Evolutionary conservation across 2,888 invertebrate species (phyloP), one percentile per base, ranked within the genome.

Genomic region (Peribatodes rhomboidaria): DNA sequence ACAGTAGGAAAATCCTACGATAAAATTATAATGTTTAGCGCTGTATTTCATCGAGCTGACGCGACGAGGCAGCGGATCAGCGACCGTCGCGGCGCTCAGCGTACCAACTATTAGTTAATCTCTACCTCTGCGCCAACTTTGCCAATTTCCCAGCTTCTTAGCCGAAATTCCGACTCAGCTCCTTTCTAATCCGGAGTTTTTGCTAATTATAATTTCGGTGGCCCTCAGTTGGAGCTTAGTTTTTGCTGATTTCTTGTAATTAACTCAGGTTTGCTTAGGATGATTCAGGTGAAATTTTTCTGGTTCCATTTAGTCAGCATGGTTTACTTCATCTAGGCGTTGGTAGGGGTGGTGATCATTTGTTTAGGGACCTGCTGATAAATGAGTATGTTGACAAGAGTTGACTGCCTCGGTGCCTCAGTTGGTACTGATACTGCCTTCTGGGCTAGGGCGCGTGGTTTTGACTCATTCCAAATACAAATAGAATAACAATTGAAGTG

Each of bases 181-280:
- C 59, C 61, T 59, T 69, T 68, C 68, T 69, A 71, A 73, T 73
- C 73, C 60, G 20, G 69, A 71, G 69, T 73, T 73, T 73, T 73
- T 73, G 71, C 69, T 73, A 73, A 73, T 73, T 73, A 73, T 71
- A 70, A 73, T 73, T 71, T 71, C 69, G 56, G 50, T 53, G 42
- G 44, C 65, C 65, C 65, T 65, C 56, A 65, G 63, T 67, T 52
- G 49, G 63, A 56, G 61, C 58, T 69, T 64, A 69, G 70, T 71
- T 73, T 73, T 71, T 73, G 73, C 73, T 73, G 69, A 73, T 67
- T 61, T 60, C 59, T 65, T 59, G 71, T 60, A 73, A 73, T 71
- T 73, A 71, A 62, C 62, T 35, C 39, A 69, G 67, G 71, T 67
- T 65, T 67, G 67, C 68, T 59, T 47, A 41, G 54, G 63, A 67